A percentile compares a stretch with the other conserved stretches of the same genome.
Evolutionary conservation across 2,888 invertebrate genomes (phyloP).

Genomic region (Liopterus haemorrhoidalis): DNA sequence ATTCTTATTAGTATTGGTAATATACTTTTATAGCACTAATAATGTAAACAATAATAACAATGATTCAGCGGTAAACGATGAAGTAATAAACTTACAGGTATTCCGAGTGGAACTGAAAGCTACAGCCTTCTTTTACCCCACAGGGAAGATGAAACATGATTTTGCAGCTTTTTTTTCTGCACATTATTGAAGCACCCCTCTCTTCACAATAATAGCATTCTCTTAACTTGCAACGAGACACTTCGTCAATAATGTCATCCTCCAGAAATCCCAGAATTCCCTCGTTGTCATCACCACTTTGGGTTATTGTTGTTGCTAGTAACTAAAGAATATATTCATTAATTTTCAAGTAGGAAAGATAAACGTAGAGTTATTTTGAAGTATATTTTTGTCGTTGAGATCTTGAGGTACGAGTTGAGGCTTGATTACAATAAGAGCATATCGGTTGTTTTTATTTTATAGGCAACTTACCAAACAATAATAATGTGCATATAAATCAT

Average conservation of each 20-base stretch:
- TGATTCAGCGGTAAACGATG: neutral
- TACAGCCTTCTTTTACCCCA: slow-evolving; percentile 48
- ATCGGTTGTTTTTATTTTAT: neutral
- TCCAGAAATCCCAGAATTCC: slow-evolving; percentile 70
- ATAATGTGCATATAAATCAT: slow-evolving; percentile 60
- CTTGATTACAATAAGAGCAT: too few relatives aligned
- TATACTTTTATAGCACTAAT: too few relatives aligned
- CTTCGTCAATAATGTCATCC: slow-evolving; percentile 62
- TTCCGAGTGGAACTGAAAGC: slow-evolving; percentile 52
- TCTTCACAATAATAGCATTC: slow-evolving; percentile 56
- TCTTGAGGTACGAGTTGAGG: too few relatives aligned
- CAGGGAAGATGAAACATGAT: slow-evolving; percentile 55
- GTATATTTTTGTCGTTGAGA: too few relatives aligned
- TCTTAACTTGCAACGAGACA: slow-evolving; percentile 56
- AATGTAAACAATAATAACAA: neutral
- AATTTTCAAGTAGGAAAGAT: neutral
- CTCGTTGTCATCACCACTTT: slow-evolving; percentile 60
- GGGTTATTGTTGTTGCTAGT: slow-evolving; percentile 62
- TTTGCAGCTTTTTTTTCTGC: slow-evolving; percentile 49
- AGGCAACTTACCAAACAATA: slow-evolving; percentile 63
- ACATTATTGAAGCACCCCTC: slow-evolving; percentile 54
- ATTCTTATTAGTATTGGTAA: too few relatives aligned
- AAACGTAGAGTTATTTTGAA: neutral
- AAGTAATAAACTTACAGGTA: slow-evolving; percentile 47
- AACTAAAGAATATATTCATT: slow-evolving; percentile 47